These are phyloP conservation scores for Caenorhabditis sp. DNA, from an alignment of 2,888 invertebrate genomes.

Conservation along the genomic window DNA sequence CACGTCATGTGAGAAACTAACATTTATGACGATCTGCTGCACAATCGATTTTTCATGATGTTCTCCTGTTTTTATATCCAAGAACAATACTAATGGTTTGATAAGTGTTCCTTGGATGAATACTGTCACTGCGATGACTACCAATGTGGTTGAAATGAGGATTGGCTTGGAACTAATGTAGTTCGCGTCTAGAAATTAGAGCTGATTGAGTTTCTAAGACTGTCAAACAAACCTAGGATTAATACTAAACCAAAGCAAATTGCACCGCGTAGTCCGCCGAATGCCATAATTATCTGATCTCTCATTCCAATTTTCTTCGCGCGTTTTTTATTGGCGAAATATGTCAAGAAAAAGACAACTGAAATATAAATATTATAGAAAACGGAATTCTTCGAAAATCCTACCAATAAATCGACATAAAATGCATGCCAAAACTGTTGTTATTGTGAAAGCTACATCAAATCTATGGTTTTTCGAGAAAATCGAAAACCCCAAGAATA, in stretches of 20 bases:
- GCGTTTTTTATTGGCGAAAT: conserved; percentile 88
- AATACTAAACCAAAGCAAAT: conserved; percentile 87
- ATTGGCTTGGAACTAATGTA: conserved; percentile 88
- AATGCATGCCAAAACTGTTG: conserved; percentile 90
- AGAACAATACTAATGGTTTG: conserved; percentile 90
- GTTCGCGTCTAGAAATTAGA: conserved; percentile 67
- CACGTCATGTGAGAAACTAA: conserved; percentile 14
- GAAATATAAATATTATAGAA: too few relatives aligned
- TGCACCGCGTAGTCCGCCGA: conserved; percentile 93
- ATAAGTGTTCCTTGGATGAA: conserved; percentile 99
- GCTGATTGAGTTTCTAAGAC: not conserved
- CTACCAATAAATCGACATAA: conserved; percentile 87
- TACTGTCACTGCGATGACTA: conserved; percentile 97
- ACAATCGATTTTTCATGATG: conserved; percentile 45
- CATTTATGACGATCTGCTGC: conserved; percentile 52
- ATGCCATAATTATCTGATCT: conserved; percentile 86
- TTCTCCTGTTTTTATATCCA: conserved; percentile 81
- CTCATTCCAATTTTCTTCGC: conserved; percentile 83
- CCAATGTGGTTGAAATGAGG: conserved; percentile 95
- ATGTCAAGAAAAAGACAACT: conserved; percentile 80
- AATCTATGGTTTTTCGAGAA: conserved; percentile 88
- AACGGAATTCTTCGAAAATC: not conserved
- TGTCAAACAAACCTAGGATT: conserved; percentile 76
- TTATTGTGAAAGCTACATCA: conserved; percentile 91
- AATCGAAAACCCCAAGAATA: conserved; percentile 97